phyloP scores from a whole-genome alignment of 2,113 vertebrate species.

The Grammomys surdaster region DNA sequence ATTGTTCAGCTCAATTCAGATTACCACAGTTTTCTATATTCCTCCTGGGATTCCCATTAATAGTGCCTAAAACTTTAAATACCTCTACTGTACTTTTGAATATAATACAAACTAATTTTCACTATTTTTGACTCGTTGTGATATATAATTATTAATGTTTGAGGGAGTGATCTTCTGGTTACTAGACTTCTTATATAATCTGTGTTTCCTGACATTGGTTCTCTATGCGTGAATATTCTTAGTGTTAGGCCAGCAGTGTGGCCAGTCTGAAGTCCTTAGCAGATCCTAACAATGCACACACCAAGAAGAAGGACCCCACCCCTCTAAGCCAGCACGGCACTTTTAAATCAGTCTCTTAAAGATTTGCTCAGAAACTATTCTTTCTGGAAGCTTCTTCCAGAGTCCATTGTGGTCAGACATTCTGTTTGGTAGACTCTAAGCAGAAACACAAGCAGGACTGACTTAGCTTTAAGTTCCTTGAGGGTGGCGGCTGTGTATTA shows the following conservation, averaged over 20 bases:
- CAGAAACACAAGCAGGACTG: background rate
- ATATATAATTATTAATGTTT: slow-evolving; percentile 28
- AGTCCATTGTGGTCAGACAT: background rate
- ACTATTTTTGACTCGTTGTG: slow-evolving; percentile 65
- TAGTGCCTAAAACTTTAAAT: slow-evolving; percentile 28
- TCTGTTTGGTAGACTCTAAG: slow-evolving; percentile 23
- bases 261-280: slow-evolving; percentile 45
- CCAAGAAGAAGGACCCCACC: background rate
- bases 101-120: background rate
- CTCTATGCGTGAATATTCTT: background rate
- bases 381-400: slow-evolving; percentile 51
- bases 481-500: background rate
- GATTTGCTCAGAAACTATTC: slow-evolving; percentile 42
- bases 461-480: background rate
- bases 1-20: slow-evolving; percentile 57
- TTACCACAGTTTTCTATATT: slow-evolving; percentile 20
- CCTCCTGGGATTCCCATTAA: slow-evolving; percentile 15
- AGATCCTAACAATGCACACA: slow-evolving; percentile 42
- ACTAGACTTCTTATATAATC: background rate
- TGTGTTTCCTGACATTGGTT: slow-evolving; percentile 34
- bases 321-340: background rate
- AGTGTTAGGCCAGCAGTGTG: background rate
- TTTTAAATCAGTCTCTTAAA: slow-evolving; percentile 37
- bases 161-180: background rate
- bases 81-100: slow-evolving; percentile 18